phyloP scores from a whole-genome alignment of 2,888 invertebrate species.

The Psylliodes chrysocephalus region DNA sequence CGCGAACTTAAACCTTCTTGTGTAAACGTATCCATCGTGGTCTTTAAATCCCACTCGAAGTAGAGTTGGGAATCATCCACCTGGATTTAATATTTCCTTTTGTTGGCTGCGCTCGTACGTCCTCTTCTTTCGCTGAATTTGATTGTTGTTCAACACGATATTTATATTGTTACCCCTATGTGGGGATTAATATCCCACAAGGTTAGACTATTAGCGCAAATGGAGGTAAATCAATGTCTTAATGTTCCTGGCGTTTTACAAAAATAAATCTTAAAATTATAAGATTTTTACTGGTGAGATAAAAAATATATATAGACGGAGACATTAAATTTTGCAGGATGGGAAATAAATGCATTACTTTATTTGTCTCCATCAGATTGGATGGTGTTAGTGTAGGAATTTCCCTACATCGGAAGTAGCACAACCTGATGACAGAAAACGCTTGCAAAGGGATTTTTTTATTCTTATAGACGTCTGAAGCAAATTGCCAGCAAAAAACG shows the following conservation, averaged over 20 bases:
- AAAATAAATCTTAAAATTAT: neutral
- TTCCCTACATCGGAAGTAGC: too few species aligned
- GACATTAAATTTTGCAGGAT: too few species aligned
- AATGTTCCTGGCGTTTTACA: neutral
- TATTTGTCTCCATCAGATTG: too few species aligned
- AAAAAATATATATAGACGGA: too few species aligned
- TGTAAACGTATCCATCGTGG: slow-evolving; percentile 11
- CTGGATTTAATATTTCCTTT: slow-evolving; percentile 38
- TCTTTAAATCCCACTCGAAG: slow-evolving; percentile 33
- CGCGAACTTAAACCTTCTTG: too few species aligned
- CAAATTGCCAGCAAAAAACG: too few species aligned
- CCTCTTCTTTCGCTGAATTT: slow-evolving; percentile 16
- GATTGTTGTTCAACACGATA: slow-evolving; percentile 42
- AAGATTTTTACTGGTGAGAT: neutral
- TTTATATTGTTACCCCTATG: slow-evolving; percentile 38
- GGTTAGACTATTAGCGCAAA: neutral
- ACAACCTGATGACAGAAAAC: too few species aligned
- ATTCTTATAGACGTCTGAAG: too few species aligned
- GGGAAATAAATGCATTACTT: too few species aligned
- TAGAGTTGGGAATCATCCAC: slow-evolving; percentile 39
- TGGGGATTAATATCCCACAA: neutral
- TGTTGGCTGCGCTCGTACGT: slow-evolving; percentile 32
- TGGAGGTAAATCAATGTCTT: neutral
- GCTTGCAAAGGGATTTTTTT: too few species aligned
- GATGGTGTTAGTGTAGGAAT: too few species aligned